Conservation (phyloP, 2,888 invertebrate genomes). For the Noctua janthina region DNA sequence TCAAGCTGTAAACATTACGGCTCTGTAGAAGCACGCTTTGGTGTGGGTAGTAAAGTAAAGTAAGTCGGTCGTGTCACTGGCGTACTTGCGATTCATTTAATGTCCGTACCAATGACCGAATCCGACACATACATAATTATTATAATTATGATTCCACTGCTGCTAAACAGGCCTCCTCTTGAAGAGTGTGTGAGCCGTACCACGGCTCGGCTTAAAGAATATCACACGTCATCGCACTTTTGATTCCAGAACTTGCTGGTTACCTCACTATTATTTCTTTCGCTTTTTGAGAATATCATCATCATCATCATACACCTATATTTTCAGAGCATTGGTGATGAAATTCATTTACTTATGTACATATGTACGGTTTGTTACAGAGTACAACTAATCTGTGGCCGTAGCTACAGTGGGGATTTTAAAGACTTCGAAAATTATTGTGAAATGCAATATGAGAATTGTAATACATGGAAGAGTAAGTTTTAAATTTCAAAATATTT, state of each 20-base stretch:
- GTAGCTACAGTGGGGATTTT: conserved; percentile 80
- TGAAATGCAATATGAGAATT: conserved; percentile 86
- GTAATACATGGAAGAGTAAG: conserved; percentile 86
- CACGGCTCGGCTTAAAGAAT: too few relatives aligned
- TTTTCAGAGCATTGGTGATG: background rate
- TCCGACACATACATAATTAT: too few relatives aligned
- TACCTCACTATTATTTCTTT: background rate
- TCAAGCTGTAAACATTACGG: too few relatives aligned
- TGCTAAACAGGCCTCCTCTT: too few relatives aligned
- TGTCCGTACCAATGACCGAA: too few relatives aligned
- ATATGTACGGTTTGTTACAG: conserved; percentile 68
- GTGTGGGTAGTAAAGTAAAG: too few relatives aligned
- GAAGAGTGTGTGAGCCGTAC: too few relatives aligned
- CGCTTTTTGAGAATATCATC: background rate
- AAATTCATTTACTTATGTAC: background rate
- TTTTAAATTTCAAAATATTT: conserved; percentile 33
- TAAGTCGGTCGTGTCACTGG: too few relatives aligned
- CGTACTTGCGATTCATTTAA: too few relatives aligned
- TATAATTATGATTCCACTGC: too few relatives aligned
- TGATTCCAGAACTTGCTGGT: background rate
- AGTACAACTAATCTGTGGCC: conserved; percentile 79
- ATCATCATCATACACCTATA: background rate
- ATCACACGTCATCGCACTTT: too few relatives aligned
- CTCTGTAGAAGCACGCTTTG: too few relatives aligned
- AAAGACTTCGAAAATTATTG: conserved; percentile 82